Percentiles rank a stretch among this genome's conserved stretches.
These are phyloP conservation scores for Eira barbara DNA, from an alignment of 2,113 vertebrate genomes.

Conservation along the genomic window DNA sequence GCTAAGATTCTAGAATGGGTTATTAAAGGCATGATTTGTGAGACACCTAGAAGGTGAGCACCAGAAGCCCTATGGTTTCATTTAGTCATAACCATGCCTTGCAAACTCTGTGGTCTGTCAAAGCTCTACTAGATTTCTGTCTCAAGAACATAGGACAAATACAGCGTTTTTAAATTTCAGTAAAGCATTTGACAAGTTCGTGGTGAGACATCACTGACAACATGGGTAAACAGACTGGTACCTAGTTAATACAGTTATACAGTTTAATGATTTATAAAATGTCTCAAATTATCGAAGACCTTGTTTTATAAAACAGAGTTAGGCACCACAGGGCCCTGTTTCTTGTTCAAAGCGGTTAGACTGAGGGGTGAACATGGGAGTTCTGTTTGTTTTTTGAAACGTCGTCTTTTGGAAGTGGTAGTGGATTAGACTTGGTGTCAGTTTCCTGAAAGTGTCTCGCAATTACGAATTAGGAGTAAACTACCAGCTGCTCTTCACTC, in stretches of 20 bases:
- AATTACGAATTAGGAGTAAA: slow-evolving; percentile 11
- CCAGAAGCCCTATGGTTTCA: neutral
- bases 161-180: neutral
- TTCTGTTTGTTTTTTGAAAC: slow-evolving; percentile 27
- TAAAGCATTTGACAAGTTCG: neutral
- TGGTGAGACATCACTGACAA: neutral
- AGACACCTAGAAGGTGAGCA: neutral
- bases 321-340: neutral
- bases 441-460: neutral
- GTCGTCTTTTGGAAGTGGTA: slow-evolving; percentile 24
- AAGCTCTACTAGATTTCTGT: neutral
- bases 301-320: neutral
- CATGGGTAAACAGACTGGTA: neutral
- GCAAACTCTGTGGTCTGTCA: neutral
- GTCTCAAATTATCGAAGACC: neutral
- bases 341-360: neutral
- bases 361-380: neutral
- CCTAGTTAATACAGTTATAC: neutral
- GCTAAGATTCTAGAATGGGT: neutral
- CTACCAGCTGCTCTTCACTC: neutral
- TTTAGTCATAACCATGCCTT: neutral
- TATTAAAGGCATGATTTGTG: neutral
- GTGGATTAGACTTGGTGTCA: neutral
- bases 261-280: neutral
- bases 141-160: neutral